Conservation (phyloP, 2,797 vertebrate species). For the Melanotaenia trifasciata region DNA sequence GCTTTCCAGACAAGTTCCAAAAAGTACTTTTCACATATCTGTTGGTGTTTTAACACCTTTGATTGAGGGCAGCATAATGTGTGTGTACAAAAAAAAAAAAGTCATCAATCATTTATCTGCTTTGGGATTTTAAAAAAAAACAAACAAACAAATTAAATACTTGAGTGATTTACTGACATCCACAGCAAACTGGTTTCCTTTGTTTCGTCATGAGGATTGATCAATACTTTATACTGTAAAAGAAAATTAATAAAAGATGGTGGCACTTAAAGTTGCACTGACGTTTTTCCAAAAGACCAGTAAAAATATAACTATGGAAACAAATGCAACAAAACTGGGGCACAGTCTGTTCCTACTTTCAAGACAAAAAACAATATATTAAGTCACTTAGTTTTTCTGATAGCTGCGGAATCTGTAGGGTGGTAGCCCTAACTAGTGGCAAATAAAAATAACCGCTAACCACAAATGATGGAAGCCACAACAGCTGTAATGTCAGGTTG, state of each 20-base stretch:
- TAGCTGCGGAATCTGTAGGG: neutral
- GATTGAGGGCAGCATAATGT: neutral
- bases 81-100: neutral
- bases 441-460: slow-evolving; percentile 6
- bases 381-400: neutral
- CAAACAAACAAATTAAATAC: neutral
- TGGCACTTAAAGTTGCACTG: slow-evolving; percentile 2
- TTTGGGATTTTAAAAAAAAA: slow-evolving; percentile 17
- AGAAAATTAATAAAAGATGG: slow-evolving; percentile 6
- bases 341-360: neutral
- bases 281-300: slow-evolving; percentile 8
- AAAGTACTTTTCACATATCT: neutral
- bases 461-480: slow-evolving; percentile 30
- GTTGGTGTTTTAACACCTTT: slow-evolving; percentile 7
- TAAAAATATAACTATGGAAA: neutral
- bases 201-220: slow-evolving; percentile 6
- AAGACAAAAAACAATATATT: neutral
- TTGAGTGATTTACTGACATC: slow-evolving; percentile 9
- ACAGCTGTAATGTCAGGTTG: slow-evolving; percentile 19
- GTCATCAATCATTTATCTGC: slow-evolving; percentile 5
- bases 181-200: slow-evolving; percentile 1
- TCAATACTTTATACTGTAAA: neutral
- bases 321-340: neutral
- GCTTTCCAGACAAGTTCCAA: slow-evolving; percentile 16
- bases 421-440: neutral